Base-by-base conservation (phyloP, 2,888 invertebrate genomes). In the Platycheirus albimanus region DNA sequence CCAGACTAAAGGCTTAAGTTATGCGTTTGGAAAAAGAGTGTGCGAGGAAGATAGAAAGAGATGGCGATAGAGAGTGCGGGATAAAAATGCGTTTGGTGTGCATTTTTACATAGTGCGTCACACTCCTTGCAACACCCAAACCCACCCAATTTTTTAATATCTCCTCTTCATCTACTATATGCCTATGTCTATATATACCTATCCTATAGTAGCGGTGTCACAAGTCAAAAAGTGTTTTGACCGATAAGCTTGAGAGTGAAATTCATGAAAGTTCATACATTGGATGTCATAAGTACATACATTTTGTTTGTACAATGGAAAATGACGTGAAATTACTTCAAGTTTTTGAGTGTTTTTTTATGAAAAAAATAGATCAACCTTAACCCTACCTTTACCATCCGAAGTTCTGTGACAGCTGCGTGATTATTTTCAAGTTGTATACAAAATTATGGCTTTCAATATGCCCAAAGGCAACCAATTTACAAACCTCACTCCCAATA, bases 41-140 rank as follows among this genome's bases (percentile, higher is more conserved):
- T 51, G 69, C 30, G 80, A 41, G 63, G 6, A 33, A 72, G 66
- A 24, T 11, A 19, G 7, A 10, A 13, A 19, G 56, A 38, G 20
- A 28, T 24, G 41, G 41, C n/a, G n/a, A n/a, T n/a, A 58, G 15
- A 15, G 11, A 41, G 10, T 11, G 58, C 15, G 58, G n/a, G 49
- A 36, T 36, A 24, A 17, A 56, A 43, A 41, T 70, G 76, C 45
- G 71, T 66, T 71, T 51, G 63, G 38, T 49, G 19, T 33, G 69
- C 36, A 47, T 19, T 58, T 75, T 51, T 71, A 76, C 71, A 81
- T 77, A 72, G 75, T 75, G 75, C 75, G 58, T 75, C 70, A 47
- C 36, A 36, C n/a, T n/a, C n/a, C n/a, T 54, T 45, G 51, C 33
- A n/a, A 15, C 8, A 43, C 17, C 17, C 24, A 13, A n/a, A 19